phyloP scores from a whole-genome alignment of 2,888 invertebrate species.

The Epinotia demarniana region DNA sequence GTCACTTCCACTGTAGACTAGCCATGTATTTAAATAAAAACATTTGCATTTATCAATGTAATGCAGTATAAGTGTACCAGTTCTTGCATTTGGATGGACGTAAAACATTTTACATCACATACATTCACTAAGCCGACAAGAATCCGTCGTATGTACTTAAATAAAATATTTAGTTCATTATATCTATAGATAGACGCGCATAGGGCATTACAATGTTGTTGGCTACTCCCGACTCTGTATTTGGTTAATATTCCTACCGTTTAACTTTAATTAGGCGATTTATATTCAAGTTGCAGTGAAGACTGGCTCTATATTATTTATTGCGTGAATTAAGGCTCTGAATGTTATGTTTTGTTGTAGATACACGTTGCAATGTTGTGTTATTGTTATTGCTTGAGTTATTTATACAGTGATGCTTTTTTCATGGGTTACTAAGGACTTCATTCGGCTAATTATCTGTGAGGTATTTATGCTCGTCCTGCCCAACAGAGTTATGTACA shows the following conservation, averaged over 20 bases:
- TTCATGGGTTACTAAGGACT: background rate
- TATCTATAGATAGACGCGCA: constrained; percentile 47
- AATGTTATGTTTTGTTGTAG: constrained; percentile 59
- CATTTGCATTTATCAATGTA: constrained; percentile 36
- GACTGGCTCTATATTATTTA: constrained; percentile 77
- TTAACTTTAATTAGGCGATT: constrained; percentile 80
- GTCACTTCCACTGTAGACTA: constrained; percentile 1
- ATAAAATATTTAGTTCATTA: constrained; percentile 53
- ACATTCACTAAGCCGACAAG: constrained; percentile 46
- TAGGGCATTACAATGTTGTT: constrained; percentile 53
- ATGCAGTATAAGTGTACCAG: constrained; percentile 37
- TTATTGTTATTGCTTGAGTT: constrained; percentile 22
- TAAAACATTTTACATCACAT: constrained; percentile 50
- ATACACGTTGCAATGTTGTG: constrained; percentile 22
- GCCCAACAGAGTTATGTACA: too few relatives aligned
- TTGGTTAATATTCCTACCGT: constrained; percentile 71
- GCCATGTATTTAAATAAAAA: constrained; percentile 31
- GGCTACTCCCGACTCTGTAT: constrained; percentile 58
- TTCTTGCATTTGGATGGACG: constrained; percentile 45
- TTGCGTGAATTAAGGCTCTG: constrained; percentile 65
- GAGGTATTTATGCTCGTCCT: background rate
- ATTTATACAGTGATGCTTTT: constrained; percentile 4
- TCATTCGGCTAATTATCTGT: constrained; percentile 1
- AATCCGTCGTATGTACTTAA: constrained; percentile 40
- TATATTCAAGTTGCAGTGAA: constrained; percentile 80